Percentiles rank a stretch among this genome's conserved stretches.
phyloP scores from a whole-genome alignment of 53 echinoderm and acorn worm genomes.

The Henricia sp. region DNA sequence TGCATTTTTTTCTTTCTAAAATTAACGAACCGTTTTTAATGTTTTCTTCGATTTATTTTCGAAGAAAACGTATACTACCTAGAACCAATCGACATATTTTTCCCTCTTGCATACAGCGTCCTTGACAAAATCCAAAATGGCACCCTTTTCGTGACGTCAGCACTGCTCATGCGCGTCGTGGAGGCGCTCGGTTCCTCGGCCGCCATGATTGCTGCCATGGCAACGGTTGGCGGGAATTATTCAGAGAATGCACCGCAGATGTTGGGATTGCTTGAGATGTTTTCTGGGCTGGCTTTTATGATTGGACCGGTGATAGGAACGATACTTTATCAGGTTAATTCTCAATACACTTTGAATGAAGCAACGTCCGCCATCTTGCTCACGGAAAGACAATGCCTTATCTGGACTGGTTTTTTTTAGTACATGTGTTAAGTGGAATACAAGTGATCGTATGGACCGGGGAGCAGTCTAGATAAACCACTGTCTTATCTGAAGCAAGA shows the following conservation, averaged over 20 bases:
- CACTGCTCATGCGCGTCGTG: slow-evolving; percentile 21
- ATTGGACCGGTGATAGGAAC: slow-evolving; percentile 40
- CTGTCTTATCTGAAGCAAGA: too few species aligned
- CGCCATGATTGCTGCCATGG: slow-evolving; percentile 27
- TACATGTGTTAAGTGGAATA: too few species aligned
- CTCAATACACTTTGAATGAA: too few species aligned
- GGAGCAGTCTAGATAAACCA: too few species aligned
- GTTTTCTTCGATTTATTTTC: neutral
- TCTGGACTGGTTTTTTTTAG: too few species aligned
- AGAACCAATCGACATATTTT: too few species aligned
- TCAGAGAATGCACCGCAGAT: slow-evolving; percentile 32
- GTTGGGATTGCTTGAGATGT: slow-evolving; percentile 62
- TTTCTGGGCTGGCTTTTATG: slow-evolving; percentile 60
- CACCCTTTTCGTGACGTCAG: slow-evolving; percentile 20
- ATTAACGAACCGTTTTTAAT: neutral
- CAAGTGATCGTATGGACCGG: too few species aligned
- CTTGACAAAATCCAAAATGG: neutral
- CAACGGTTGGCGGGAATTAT: slow-evolving; percentile 13
- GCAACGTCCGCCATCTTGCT: too few species aligned
- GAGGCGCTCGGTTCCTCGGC: slow-evolving; percentile 32
- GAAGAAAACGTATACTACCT: too few species aligned
- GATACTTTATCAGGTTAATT: slow-evolving; percentile 55
- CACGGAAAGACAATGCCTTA: too few species aligned
- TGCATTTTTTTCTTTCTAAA: neutral
- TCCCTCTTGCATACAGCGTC: neutral